Base-by-base conservation (phyloP, 2,113 vertebrate genomes). In the Mungos mungo region DNA sequence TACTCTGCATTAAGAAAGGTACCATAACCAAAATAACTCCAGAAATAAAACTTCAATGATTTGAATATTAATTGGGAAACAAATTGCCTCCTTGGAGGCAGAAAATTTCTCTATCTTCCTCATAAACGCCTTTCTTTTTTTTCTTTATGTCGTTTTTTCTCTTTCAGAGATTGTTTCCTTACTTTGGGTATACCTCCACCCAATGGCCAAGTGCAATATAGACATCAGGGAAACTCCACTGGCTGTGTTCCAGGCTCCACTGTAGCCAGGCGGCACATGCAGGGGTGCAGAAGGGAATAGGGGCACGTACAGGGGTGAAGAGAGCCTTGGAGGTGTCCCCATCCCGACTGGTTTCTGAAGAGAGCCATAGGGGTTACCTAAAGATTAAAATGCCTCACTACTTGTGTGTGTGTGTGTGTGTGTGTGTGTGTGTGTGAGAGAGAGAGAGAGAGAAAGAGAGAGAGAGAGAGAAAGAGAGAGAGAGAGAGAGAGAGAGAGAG, bases 171-270 rank as follows among this genome's bases (percentile, higher is more conserved):
- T 23, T 31, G 50, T 88, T 83, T 90, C 50, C 97, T 98, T 98
- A 96, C 97, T 98, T 98, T 97, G 98, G 96, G 95, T 98, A 92
- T 99, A 98, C 98, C 98, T 99, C 98, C 98, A 99, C 98, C 98
- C 98, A 98, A 98, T 98, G 98, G 99, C 98, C 98, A 98, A 7
- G 97, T 97, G 97, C 96, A 99, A 98, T 98, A 98, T 68, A 97
- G 97, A 98, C 98, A 98, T 97, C 98, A 98, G 97, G 98, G 98
- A 98, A 98, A 97, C 98, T 99, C 98, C 97, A 16, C 88, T 92
- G 86, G 97, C 98, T 95, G 91, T 92, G 88, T 93, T 97, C 98
- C 98, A 98, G 96, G 94, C 97, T 97, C 96, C 85, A 96, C 93
- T 98, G 97, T 97, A 97, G 97, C 98, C 96, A 98, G 96, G 71